phyloP scores from a whole-genome alignment of 1,140 invertebrate genomes.

The Chrysopa pallens region DNA sequence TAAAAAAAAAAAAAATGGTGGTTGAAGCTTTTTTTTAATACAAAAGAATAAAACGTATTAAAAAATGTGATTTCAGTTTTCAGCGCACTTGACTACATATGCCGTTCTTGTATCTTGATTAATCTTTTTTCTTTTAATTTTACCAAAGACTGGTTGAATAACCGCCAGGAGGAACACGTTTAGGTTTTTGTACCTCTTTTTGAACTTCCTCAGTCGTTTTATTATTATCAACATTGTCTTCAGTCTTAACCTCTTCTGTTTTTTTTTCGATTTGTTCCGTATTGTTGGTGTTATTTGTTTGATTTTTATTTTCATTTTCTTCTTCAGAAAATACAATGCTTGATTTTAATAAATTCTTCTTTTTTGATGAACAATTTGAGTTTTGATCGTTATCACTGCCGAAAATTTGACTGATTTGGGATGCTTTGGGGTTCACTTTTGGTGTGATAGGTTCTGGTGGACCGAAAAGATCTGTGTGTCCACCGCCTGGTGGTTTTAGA shows the following conservation, averaged over 20 bases:
- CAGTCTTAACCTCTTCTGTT: neutral
- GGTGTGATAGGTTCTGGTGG: neutral
- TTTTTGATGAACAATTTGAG: neutral
- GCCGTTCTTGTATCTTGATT: too few species aligned
- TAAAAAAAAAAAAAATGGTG: too few species aligned
- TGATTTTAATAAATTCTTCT: neutral
- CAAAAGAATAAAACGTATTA: too few species aligned
- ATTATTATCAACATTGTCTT: neutral
- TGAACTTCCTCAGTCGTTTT: conserved; percentile 1
- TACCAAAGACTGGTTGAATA: conserved; percentile 18
- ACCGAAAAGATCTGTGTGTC: conserved; percentile 19
- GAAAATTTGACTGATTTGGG: neutral
- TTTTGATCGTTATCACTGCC: neutral
- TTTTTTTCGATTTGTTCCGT: neutral
- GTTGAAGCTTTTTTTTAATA: too few species aligned
- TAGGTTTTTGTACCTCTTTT: neutral
- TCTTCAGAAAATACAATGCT: neutral
- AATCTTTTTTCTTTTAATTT: conserved; percentile 1
- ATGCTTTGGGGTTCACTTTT: neutral
- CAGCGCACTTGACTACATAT: too few species aligned
- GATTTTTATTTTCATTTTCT: neutral
- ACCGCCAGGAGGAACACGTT: conserved; percentile 16
- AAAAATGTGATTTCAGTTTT: too few species aligned
- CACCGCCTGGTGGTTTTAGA: conserved; percentile 19
- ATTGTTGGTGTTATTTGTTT: neutral